Conservation (phyloP, 2,113 vertebrate genomes). For the Austrofundulus limnaeus region DNA sequence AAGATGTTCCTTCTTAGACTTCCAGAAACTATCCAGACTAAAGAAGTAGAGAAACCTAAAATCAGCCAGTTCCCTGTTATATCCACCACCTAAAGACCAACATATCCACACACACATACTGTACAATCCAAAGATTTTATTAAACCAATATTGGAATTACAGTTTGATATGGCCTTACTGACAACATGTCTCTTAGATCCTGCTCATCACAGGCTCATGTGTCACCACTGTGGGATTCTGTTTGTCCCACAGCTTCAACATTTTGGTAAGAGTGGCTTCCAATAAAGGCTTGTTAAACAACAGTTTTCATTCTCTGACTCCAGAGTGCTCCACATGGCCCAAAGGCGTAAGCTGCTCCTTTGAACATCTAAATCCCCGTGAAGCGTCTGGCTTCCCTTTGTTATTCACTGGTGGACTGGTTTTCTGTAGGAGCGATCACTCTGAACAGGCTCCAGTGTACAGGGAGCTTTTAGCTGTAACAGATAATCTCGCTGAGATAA, state of each 20-base stretch:
- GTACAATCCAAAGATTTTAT: conserved; percentile 29
- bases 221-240: conserved; percentile 47
- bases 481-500: conserved; percentile 8
- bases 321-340: conserved; percentile 70
- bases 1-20: conserved; percentile 19
- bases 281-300: conserved; percentile 59
- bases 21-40: conserved; percentile 27
- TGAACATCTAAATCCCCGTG: conserved; percentile 73
- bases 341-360: conserved; percentile 72
- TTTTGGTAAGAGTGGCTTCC: conserved; percentile 33
- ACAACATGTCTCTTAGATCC: conserved; percentile 21
- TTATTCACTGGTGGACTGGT: conserved; percentile 67
- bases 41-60: conserved; percentile 24
- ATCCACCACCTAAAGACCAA: conserved; percentile 58
- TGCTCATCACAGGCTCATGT: conserved; percentile 54
- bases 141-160: conserved; percentile 49
- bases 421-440: conserved; percentile 31
- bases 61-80: conserved; percentile 30
- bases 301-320: conserved; percentile 39
- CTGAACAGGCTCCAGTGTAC: conserved; percentile 47
- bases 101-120: conserved; percentile 39
- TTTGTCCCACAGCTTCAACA: conserved; percentile 73
- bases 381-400: conserved; percentile 69
- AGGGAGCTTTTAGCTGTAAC: conserved; percentile 55
- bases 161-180: conserved; percentile 35